Base-by-base conservation (phyloP, 2,797 vertebrate species). In the Chaenodraco wilsoni region DNA sequence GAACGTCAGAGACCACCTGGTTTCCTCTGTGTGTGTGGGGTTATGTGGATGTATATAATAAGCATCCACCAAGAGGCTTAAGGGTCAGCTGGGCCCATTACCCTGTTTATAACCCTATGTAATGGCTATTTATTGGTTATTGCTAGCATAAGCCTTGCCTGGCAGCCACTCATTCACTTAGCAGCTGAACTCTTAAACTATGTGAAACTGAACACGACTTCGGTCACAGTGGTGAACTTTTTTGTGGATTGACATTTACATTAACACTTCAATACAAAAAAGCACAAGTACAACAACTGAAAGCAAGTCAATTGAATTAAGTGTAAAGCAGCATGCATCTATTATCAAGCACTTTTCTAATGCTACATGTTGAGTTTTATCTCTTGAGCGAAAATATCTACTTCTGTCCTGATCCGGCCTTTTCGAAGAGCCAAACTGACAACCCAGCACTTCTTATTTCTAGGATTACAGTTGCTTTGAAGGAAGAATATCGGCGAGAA, bases 91-190 rank as follows among this genome's bases (percentile, higher is more conserved):
- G 52, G 51, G 66, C 62, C 69, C 72, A 58, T 54, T 57, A 41
- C 50, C 33, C 33, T 5, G 57, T 60, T 73, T 67, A 74, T 84
- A 48, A 79, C 57, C 55, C 49, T n/a, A 65, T 74, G 82, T 84
- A 75, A 91, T 60, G 74, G 27, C 55, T 89, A 91, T 91, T 90
- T 85, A 79, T 91, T 89, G 84, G 15, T 78, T 79, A 78, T 13
- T 76, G 64, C 72, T 4, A 80, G 43, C 66, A 76, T 66, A 49
- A 66, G 81, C 74, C 48, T 61, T 37, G 7, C 50, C 72, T 54
- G n/a, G 45, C 67, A 51, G 74, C 64, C 45, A 51, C 49, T 78
- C 74, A 65, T 76, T 88, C 67, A 86, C 56, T 84, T 74, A 85
- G 82, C 91, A 90, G 89, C 86, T 89, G 87, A 81, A 85, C 69